Conservation (phyloP, 2,797 vertebrate species). For the Lithobates sylvaticus region DNA sequence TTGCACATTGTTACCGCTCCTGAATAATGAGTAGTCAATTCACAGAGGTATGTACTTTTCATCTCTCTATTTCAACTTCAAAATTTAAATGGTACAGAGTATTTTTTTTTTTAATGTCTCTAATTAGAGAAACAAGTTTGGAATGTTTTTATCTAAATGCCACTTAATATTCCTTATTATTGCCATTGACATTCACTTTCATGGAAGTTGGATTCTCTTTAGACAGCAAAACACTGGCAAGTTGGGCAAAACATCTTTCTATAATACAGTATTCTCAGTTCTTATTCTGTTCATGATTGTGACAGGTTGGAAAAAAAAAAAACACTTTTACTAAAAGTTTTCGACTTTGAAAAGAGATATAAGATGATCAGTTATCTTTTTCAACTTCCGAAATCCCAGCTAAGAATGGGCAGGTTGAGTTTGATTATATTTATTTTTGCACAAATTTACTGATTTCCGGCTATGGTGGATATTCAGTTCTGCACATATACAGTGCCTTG, state of each 20-base stretch:
- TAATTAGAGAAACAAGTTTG: constrained; percentile 64
- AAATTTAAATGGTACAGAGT: constrained; percentile 52
- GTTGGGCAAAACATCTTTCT: constrained; percentile 5
- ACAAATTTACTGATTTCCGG: too few species aligned
- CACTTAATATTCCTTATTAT: constrained; percentile 57
- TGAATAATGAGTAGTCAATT: constrained; percentile 70
- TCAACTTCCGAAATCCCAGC: background rate
- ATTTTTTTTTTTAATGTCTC: constrained; percentile 48
- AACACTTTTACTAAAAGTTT: background rate
- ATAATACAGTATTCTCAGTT: background rate
- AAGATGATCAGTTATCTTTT: background rate
- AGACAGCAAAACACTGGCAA: background rate
- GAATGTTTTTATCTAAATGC: constrained; percentile 56
- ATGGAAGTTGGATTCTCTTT: constrained; percentile 25
- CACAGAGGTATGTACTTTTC: constrained; percentile 66
- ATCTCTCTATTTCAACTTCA: constrained; percentile 65
- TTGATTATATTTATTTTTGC: background rate
- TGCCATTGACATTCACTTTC: constrained; percentile 42
- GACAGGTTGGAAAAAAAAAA: background rate
- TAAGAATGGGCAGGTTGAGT: background rate
- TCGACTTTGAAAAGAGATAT: background rate
- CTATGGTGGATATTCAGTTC: background rate
- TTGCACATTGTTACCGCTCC: constrained; percentile 64
- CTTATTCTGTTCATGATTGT: background rate
- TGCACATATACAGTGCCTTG: too few species aligned